These are phyloP conservation scores for Protaetia brevitarsis DNA, from an alignment of 1,140 invertebrate genomes.

Conservation along the genomic window DNA sequence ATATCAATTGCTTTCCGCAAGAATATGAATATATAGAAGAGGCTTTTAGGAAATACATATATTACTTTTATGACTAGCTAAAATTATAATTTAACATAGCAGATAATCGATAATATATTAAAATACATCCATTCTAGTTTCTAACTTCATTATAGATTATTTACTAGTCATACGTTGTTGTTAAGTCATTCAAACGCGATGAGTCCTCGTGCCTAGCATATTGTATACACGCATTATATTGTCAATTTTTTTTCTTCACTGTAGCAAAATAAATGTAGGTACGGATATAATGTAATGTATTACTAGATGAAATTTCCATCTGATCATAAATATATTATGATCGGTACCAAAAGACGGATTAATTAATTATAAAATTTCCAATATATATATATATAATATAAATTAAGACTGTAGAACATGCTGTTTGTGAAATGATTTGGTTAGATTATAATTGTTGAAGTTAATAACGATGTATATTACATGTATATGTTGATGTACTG, in stretches of 20 bases:
- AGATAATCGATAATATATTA: too few relatives aligned
- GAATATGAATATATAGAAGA: neutral
- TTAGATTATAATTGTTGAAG: conserved; percentile 7
- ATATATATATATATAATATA: neutral
- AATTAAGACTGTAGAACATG: conserved; percentile 7
- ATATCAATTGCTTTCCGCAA: neutral
- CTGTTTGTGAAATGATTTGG: conserved; percentile 12
- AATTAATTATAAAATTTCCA: neutral
- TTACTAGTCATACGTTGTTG: conserved; percentile 18
- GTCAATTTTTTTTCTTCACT: neutral
- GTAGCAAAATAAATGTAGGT: neutral
- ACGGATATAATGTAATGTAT: neutral
- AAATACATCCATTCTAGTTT: too few relatives aligned
- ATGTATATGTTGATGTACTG: conserved; percentile 9
- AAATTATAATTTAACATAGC: too few relatives aligned
- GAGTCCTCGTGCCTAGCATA: conserved; percentile 1
- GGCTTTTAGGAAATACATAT: too few relatives aligned
- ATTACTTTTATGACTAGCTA: too few relatives aligned
- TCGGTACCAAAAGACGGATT: neutral
- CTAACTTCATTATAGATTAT: neutral
- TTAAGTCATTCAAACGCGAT: neutral
- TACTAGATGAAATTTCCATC: neutral
- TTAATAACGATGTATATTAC: conserved; percentile 12
- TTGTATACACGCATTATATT: neutral
- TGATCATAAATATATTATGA: neutral